Evolutionary conservation across 2,797 vertebrate genomes (phyloP).

Genomic region (Lerista edwardsae): DNA sequence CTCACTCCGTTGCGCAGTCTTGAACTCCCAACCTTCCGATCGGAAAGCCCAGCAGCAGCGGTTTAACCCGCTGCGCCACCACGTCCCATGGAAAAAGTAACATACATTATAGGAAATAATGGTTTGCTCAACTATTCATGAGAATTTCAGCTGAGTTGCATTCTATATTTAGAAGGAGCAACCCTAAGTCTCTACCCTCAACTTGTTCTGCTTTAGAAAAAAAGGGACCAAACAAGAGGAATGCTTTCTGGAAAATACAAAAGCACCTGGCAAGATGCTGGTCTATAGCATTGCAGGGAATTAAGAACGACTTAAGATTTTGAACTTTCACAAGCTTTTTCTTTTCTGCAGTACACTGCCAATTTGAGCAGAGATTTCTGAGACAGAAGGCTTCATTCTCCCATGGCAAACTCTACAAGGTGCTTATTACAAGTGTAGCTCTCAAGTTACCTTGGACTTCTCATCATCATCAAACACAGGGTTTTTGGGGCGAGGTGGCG

Average conservation of each 20-base stretch:
- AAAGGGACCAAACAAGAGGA: not conserved
- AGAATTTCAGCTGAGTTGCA: not conserved
- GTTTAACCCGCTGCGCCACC: too few species aligned
- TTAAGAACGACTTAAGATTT: not conserved
- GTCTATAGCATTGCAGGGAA: not conserved
- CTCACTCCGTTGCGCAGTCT: too few species aligned
- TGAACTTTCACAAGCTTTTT: not conserved
- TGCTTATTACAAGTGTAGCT: not conserved
- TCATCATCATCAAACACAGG: slow-evolving; percentile 95
- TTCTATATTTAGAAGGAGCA: not conserved
- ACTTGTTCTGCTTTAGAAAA: not conserved
- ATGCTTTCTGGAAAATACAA: not conserved
- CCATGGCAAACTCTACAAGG: not conserved
- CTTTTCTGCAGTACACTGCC: not conserved
- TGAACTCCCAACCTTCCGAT: too few species aligned
- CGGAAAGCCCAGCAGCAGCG: too few species aligned
- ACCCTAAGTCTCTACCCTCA: not conserved
- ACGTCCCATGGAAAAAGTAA: not conserved
- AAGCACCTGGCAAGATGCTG: not conserved
- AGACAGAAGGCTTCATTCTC: not conserved
- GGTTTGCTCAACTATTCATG: not conserved
- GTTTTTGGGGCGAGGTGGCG: slow-evolving; percentile 87
- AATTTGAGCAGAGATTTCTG: not conserved
- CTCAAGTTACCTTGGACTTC: slow-evolving; percentile 86
- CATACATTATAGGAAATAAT: not conserved